Evolutionary conservation across 2,888 invertebrate genomes (phyloP).

Genomic region (Ditylenchus weischeri): DNA sequence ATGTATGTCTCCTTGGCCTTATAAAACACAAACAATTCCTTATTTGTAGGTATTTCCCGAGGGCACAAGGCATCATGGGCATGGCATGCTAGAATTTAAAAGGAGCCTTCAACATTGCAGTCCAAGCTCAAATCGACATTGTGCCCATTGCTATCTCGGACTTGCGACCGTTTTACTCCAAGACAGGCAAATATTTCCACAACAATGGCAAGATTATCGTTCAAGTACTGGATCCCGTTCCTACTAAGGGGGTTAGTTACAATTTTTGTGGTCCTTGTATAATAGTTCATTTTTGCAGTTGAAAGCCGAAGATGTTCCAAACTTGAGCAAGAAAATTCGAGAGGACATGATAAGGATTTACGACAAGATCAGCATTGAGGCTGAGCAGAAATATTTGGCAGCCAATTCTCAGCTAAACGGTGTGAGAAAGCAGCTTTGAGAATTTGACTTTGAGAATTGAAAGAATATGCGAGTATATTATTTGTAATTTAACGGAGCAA

Average conservation of each 20-base stretch:
- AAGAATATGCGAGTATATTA: no score
- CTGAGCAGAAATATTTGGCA: conserved; percentile 1
- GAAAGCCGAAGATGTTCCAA: conserved; percentile 31
- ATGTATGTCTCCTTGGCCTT: not conserved
- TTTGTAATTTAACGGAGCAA: no score
- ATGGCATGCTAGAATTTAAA: conserved; percentile 87
- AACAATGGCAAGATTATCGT: conserved; percentile 30
- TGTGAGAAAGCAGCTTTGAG: no score
- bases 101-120: conserved; percentile 90
- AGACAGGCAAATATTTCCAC: conserved; percentile 26
- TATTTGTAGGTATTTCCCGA: conserved; percentile 77
- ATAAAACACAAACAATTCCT: not conserved
- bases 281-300: conserved; percentile 20
- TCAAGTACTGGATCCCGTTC: conserved; percentile 37
- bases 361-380: conserved; percentile 33
- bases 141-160: conserved; percentile 32
- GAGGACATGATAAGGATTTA: conserved; percentile 32
- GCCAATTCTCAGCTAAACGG: not conserved
- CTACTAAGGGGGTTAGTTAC: conserved; percentile 19
- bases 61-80: conserved; percentile 79
- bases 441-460: no score
- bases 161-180: conserved; percentile 36
- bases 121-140: conserved; percentile 37
- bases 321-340: conserved; percentile 24
- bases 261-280: not conserved